Evolutionary conservation across 2,113 vertebrate genomes (phyloP), one percentile per base, ranked within the genome.

Genomic region (Grallaria varia): DNA sequence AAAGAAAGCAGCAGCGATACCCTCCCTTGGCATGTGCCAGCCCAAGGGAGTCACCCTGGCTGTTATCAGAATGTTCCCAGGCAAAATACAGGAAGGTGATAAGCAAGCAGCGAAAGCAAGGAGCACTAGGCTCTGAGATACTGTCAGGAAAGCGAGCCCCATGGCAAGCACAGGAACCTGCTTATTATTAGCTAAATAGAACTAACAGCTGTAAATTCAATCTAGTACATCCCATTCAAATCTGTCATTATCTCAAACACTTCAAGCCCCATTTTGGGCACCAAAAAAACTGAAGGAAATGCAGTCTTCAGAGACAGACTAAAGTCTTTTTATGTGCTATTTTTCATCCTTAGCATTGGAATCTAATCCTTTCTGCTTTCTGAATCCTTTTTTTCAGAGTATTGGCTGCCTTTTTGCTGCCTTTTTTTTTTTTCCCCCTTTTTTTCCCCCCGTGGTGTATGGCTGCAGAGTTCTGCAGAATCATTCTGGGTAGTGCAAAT

Each of bases 1-100:
- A 18, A 15, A 40, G 71, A 30, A 35, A 44, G 27, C 39, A 40
- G 47, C 45, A 47, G 47, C 55, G 35, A 12, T 27, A 25, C 39
- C 20, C 24, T 55, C 39, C 20, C 24, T 55, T 71, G 30, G 25
- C 14, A 4, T 20, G 33, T 83, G 71, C 62, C n/a, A 76, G 71
- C 25, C n/a, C 17, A 0, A 30, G 24, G 12, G 12, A 22, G 6
- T n/a, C 1, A 0, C 28, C 9, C 1, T 31, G 53, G 21, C 39
- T 68, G 7, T 76, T 68, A 7, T 2, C 16, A 28, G 15, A 21
- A 14, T 14, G 24, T 67, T 82, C 39, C 33, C 53, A 31, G 39
- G 30, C 30, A 10, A 8, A 2, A 3, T 14, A 1, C 20, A 25
- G 24, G 11, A 71, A 47, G 28, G 14, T 21, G 53, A 40, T 40